Conservation (phyloP, 2,888 invertebrate species). For the Trissolcus japonicus region DNA sequence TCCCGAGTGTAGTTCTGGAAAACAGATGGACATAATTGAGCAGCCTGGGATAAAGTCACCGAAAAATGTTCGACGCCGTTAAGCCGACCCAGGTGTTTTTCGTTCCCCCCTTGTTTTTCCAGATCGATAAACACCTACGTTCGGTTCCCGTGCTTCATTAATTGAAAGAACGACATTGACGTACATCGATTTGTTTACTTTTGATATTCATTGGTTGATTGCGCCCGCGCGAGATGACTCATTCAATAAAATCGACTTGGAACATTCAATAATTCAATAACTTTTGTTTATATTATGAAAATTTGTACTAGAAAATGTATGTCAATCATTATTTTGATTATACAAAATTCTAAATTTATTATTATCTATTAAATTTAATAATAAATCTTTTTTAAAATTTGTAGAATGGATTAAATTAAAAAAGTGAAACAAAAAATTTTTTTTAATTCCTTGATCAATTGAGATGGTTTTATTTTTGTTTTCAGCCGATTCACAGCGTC, state of each 20-base stretch:
- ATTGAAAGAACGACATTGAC: constrained; percentile 27
- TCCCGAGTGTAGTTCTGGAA: constrained; percentile 19
- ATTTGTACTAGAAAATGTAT: too few species aligned
- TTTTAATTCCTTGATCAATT: not conserved
- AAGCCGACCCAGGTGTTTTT: constrained; percentile 40
- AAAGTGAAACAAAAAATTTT: too few species aligned
- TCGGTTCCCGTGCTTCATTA: constrained; percentile 29
- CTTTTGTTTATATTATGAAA: too few species aligned
- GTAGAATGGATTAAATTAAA: too few species aligned
- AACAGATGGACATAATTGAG: constrained; percentile 43
- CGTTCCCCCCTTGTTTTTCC: constrained; percentile 35
- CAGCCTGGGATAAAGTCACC: constrained; percentile 5
- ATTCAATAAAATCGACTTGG: too few species aligned
- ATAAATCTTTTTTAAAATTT: too few species aligned
- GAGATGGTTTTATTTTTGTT: constrained; percentile 13
- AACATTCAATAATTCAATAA: too few species aligned
- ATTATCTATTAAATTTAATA: too few species aligned
- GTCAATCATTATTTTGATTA: too few species aligned
- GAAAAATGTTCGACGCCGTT: constrained; percentile 14
- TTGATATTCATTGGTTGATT: constrained; percentile 5
- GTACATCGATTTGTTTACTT: constrained; percentile 32
- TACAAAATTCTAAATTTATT: too few species aligned
- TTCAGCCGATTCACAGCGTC: constrained; percentile 30
- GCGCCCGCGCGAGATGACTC: too few species aligned
- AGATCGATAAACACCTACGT: constrained; percentile 43